phyloP scores from a whole-genome alignment of 2,113 vertebrate genomes.

The Tychaedon coryphoeus region DNA sequence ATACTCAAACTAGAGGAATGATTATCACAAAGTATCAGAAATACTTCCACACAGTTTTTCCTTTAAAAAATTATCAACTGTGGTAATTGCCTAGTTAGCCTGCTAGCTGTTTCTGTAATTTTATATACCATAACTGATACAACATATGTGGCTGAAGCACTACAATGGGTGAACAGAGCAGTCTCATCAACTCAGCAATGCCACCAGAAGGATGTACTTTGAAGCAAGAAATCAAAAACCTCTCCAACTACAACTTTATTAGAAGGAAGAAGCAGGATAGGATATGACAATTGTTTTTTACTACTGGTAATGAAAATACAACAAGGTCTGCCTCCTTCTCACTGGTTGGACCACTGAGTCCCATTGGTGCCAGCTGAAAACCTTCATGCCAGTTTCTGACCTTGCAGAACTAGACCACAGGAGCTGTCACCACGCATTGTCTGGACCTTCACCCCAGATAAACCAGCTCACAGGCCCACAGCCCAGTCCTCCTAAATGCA shows the following conservation, averaged over 20 bases:
- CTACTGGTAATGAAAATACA: neutral
- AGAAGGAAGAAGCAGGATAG: neutral
- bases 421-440: accelerated
- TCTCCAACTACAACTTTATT: neutral
- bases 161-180: neutral
- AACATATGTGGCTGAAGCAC: neutral
- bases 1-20: neutral
- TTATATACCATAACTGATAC: neutral
- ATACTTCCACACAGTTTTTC: neutral
- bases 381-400: neutral
- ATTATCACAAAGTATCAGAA: neutral
- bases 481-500: neutral
- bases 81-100: neutral
- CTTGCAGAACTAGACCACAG: neutral
- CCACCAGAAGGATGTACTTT: neutral
- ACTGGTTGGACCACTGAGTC: no score
- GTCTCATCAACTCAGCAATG: no score
- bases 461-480: neutral
- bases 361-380: neutral
- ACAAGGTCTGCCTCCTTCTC: neutral
- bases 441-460: accelerated
- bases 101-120: neutral
- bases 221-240: neutral
- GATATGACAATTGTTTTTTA: neutral
- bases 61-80: neutral